These are phyloP conservation scores for Heterodera filipjevi DNA, from an alignment of 2,888 invertebrate species.

Conservation along the genomic window DNA sequence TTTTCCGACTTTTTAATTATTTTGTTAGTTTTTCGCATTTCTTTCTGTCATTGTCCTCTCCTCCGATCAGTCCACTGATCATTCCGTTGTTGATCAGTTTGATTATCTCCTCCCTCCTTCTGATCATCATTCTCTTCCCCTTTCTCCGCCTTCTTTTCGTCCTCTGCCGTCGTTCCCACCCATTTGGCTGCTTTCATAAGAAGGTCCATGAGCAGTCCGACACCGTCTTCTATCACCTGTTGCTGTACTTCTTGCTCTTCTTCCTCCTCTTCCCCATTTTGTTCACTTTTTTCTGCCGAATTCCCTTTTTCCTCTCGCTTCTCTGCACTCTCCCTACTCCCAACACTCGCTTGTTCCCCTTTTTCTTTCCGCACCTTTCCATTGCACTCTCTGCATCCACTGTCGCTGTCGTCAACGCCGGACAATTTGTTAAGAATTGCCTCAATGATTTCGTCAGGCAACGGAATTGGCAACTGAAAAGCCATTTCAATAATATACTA, in stretches of 20 bases:
- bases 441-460: conserved; percentile 16
- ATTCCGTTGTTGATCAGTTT: neutral
- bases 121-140: neutral
- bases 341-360: neutral
- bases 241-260: neutral
- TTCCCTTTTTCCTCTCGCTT: neutral
- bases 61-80: neutral
- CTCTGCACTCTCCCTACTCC: neutral
- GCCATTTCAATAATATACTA: no score
- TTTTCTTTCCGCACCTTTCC: neutral
- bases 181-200: neutral
- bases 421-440: conserved; percentile 16
- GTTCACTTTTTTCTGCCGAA: neutral
- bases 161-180: neutral
- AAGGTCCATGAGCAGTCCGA: neutral
- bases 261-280: neutral
- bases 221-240: neutral
- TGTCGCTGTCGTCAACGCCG: neutral
- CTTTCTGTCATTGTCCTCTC: neutral
- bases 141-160: neutral
- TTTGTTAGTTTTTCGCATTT: neutral
- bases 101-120: neutral
- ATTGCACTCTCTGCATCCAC: neutral
- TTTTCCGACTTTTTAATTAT: no score
- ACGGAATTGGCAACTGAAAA: conserved; percentile 10